Conservation (phyloP, 2,797 vertebrate genomes). For the Scolopax rusticola region DNA sequence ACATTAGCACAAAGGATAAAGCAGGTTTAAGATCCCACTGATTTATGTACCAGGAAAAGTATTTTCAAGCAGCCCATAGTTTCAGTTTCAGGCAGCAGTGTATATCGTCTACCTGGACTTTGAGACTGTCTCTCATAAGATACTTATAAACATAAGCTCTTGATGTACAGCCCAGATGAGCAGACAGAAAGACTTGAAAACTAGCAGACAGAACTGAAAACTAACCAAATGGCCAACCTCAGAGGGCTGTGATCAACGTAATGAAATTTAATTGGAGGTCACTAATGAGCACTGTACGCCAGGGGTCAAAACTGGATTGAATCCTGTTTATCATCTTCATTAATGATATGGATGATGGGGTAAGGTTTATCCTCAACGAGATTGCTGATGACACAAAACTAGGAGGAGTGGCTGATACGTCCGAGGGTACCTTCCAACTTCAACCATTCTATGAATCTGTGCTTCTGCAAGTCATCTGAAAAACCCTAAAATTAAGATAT, state of each 20-base stretch:
- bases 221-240: background rate
- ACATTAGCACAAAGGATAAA: background rate
- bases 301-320: background rate
- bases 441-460: background rate
- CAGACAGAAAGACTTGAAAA: background rate
- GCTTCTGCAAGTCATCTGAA: background rate
- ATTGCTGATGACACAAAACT: background rate
- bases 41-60: background rate
- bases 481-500: background rate
- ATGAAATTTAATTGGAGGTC: background rate
- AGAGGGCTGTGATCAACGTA: background rate
- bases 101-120: background rate
- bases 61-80: background rate
- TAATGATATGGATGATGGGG: background rate
- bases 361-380: background rate
- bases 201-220: background rate
- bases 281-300: background rate
- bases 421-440: background rate
- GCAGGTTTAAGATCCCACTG: background rate
- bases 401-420: background rate
- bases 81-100: background rate
- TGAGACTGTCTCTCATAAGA: background rate
- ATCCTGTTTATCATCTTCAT: background rate
- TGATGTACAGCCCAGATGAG: background rate
- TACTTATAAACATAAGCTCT: background rate